Conservation (phyloP, 2,797 vertebrate species). For the Carduelis carduelis region DNA sequence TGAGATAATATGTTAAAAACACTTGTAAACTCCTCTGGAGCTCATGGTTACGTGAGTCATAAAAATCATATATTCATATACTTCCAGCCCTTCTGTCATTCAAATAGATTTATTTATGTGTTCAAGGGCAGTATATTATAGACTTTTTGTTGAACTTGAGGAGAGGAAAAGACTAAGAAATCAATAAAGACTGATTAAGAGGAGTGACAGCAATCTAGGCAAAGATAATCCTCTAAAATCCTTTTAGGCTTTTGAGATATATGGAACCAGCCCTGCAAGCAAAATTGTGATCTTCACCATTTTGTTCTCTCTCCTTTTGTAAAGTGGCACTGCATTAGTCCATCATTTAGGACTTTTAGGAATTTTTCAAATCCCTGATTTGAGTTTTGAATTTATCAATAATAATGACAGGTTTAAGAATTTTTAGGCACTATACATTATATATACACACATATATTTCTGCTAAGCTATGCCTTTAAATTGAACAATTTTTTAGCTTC, state of each 20-base stretch:
- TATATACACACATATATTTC: background rate
- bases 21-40: background rate
- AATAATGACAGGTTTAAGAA: background rate
- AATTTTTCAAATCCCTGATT: background rate
- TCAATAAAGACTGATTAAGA: slow-evolving; percentile 90
- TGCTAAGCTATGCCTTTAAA: background rate
- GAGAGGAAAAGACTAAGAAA: slow-evolving; percentile 81
- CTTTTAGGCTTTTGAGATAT: slow-evolving; percentile 78
- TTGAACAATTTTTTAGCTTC: background rate
- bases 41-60: background rate
- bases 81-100: background rate
- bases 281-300: slow-evolving; percentile 23
- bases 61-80: background rate
- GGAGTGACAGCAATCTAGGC: slow-evolving; percentile 83
- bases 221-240: slow-evolving; percentile 87
- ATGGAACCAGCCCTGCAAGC: slow-evolving; percentile 30
- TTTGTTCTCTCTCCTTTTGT: background rate
- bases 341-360: background rate
- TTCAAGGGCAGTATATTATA: slow-evolving; percentile 62
- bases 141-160: slow-evolving; percentile 81
- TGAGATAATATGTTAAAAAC: background rate
- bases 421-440: background rate
- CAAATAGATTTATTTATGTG: slow-evolving; percentile 13
- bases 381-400: background rate
- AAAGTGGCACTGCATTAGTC: background rate